Conservation (phyloP, 2,888 invertebrate species). For the Rhingia rostrata region DNA sequence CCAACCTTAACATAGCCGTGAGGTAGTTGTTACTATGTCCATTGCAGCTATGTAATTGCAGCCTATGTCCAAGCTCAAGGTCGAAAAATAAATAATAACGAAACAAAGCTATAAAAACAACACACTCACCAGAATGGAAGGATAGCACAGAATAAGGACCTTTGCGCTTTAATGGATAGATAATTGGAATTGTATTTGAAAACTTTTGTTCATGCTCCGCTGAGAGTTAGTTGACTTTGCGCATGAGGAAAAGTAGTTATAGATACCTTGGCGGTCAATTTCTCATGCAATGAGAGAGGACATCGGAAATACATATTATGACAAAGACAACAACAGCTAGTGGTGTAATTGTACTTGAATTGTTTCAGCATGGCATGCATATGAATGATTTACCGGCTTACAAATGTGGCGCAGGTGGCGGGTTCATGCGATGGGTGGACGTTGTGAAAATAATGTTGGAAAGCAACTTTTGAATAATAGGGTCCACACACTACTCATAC, state of each 20-base stretch:
- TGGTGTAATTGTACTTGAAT: background rate
- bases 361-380: background rate
- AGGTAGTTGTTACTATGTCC: too few species aligned
- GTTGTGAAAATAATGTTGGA: too few species aligned
- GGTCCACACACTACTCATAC: too few species aligned
- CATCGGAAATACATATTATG: slow-evolving; percentile 17
- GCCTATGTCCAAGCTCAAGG: slow-evolving; percentile 43
- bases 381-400: background rate
- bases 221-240: slow-evolving; percentile 29
- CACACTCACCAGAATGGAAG: background rate
- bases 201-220: background rate
- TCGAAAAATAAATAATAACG: slow-evolving; percentile 1
- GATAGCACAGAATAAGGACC: slow-evolving; percentile 6
- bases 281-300: slow-evolving; percentile 14
- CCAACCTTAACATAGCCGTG: too few species aligned
- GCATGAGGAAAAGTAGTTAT: slow-evolving; percentile 24
- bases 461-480: too few species aligned
- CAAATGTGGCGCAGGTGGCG: too few species aligned
- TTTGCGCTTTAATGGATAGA: slow-evolving; percentile 4
- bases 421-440: too few species aligned
- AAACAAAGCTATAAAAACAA: background rate
- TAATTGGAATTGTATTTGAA: slow-evolving; percentile 15
- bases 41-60: slow-evolving; percentile 2
- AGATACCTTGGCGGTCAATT: slow-evolving; percentile 17
- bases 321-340: too few species aligned